Evolutionary conservation across 2,888 invertebrate species (phyloP).

Genomic region (Octonoba sinensis): DNA sequence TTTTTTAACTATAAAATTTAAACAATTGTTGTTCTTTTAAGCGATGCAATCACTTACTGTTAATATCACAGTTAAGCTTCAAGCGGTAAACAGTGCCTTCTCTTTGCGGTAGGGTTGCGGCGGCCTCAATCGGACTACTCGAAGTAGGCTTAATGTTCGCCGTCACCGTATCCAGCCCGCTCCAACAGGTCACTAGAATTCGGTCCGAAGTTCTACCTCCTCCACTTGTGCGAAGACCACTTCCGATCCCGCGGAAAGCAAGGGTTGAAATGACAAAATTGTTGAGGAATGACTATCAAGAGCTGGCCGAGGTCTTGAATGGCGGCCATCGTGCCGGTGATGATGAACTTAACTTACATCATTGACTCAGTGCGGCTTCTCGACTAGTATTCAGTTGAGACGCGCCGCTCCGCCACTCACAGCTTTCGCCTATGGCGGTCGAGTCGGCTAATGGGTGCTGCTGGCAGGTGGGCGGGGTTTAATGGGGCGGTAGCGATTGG

Average conservation of each 20-base stretch:
- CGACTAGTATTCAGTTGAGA: conserved; percentile 17
- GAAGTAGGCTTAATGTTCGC: background rate
- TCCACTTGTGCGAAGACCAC: background rate
- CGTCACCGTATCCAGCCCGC: background rate
- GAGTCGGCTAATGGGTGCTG: conserved; percentile 36
- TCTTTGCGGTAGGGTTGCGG: background rate
- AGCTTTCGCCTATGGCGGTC: conserved; percentile 11
- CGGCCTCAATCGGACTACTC: background rate
- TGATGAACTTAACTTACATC: conserved; percentile 20
- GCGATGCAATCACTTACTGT: too few species aligned
- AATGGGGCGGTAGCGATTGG: conserved; percentile 22
- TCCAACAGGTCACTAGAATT: background rate
- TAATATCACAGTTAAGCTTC: too few species aligned
- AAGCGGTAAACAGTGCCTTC: background rate
- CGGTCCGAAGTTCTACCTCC: background rate
- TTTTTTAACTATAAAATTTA: too few species aligned
- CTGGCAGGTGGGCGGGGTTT: conserved; percentile 21
- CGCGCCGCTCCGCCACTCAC: conserved; percentile 38
- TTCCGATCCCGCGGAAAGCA: background rate
- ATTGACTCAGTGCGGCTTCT: conserved; percentile 8
- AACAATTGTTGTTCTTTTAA: too few species aligned
- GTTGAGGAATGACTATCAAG: conserved; percentile 21
- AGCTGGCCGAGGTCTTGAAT: conserved; percentile 13
- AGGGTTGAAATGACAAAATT: background rate
- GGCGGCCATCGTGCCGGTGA: conserved; percentile 8